These are phyloP conservation scores for Macropus fuliginosus DNA, from an alignment of 2,797 vertebrate species.

Conservation along the genomic window DNA sequence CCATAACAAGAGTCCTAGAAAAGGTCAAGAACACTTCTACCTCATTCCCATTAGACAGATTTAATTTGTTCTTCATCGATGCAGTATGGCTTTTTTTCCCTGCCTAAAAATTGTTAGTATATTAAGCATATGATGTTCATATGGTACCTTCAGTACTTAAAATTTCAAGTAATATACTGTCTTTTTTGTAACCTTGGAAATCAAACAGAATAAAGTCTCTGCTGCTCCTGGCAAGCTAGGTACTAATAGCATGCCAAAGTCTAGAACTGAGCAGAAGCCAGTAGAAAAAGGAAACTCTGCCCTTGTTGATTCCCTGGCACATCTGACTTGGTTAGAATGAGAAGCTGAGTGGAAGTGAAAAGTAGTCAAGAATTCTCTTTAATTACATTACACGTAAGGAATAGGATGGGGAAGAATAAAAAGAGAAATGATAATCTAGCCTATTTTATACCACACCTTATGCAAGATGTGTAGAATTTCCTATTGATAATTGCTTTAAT, in stretches of 20 bases:
- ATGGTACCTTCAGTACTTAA: slow-evolving; percentile 31
- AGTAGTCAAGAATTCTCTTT: slow-evolving; percentile 59
- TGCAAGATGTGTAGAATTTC: slow-evolving; percentile 16
- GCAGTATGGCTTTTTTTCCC: slow-evolving; percentile 24
- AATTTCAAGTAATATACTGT: slow-evolving; percentile 45
- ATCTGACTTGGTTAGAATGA: slow-evolving; percentile 68
- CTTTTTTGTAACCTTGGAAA: slow-evolving; percentile 78
- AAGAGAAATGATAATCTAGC: not conserved
- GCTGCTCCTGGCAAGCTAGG: slow-evolving; percentile 66
- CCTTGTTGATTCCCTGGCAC: slow-evolving; percentile 68
- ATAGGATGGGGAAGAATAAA: not conserved
- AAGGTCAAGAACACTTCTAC: slow-evolving; percentile 71
- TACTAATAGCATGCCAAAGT: slow-evolving; percentile 67
- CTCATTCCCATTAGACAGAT: slow-evolving; percentile 48
- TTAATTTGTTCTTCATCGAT: slow-evolving; percentile 60
- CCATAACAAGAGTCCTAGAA: slow-evolving; percentile 67
- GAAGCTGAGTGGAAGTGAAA: slow-evolving; percentile 60
- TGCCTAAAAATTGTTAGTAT: slow-evolving; percentile 40
- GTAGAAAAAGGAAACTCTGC: slow-evolving; percentile 72
- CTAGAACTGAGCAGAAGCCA: slow-evolving; percentile 76
- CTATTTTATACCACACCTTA: slow-evolving; percentile 56
- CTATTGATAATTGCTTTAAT: not conserved
- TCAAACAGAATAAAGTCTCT: slow-evolving; percentile 65
- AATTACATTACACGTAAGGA: slow-evolving; percentile 4
- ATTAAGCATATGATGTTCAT: slow-evolving; percentile 56